A percentile compares a stretch with the other conserved stretches of the same genome.
phyloP scores from a whole-genome alignment of 2,797 vertebrate genomes.

The Galago senegalensis region DNA sequence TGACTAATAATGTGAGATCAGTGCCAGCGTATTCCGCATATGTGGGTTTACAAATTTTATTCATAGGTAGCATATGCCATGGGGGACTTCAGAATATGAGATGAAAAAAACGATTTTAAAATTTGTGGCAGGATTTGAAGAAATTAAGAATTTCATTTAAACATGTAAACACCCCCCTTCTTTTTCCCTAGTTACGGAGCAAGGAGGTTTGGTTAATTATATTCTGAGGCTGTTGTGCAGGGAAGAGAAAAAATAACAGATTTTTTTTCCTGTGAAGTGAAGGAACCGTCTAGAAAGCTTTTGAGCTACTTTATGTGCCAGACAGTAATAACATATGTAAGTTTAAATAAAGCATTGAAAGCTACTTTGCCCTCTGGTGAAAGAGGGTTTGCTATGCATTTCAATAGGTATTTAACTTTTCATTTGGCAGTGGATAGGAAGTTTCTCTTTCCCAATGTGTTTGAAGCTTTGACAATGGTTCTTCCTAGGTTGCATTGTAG shows the following conservation, averaged over 20 bases:
- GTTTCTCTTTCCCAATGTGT: constrained; percentile 26
- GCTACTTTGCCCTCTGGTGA: constrained; percentile 73
- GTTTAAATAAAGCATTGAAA: constrained; percentile 75
- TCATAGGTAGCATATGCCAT: constrained; percentile 69
- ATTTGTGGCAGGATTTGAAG: constrained; percentile 60
- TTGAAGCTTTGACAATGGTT: constrained; percentile 38
- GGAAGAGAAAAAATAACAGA: constrained; percentile 3
- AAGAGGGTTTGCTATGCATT: constrained; percentile 71
- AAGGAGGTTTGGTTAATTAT: constrained; percentile 69
- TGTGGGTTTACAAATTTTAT: constrained; percentile 73
- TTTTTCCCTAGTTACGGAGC: not conserved
- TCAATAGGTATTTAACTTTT: constrained; percentile 77
- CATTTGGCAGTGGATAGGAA: constrained; percentile 63
- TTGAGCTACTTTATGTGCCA: constrained; percentile 50
- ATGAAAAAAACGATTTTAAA: constrained; percentile 54
- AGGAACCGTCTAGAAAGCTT: constrained; percentile 67
- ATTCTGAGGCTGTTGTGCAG: constrained; percentile 48
- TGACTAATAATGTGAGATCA: constrained; percentile 69
- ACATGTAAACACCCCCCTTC: constrained; percentile 60
- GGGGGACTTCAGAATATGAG: constrained; percentile 49
- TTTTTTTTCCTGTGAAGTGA: not conserved
- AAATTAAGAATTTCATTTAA: constrained; percentile 73
- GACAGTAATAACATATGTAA: constrained; percentile 68
- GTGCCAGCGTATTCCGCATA: not conserved
- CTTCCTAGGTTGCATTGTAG: constrained; percentile 37